phyloP scores from a whole-genome alignment of 1,140 invertebrate genomes.

The Pollicipes pollicipes region DNA sequence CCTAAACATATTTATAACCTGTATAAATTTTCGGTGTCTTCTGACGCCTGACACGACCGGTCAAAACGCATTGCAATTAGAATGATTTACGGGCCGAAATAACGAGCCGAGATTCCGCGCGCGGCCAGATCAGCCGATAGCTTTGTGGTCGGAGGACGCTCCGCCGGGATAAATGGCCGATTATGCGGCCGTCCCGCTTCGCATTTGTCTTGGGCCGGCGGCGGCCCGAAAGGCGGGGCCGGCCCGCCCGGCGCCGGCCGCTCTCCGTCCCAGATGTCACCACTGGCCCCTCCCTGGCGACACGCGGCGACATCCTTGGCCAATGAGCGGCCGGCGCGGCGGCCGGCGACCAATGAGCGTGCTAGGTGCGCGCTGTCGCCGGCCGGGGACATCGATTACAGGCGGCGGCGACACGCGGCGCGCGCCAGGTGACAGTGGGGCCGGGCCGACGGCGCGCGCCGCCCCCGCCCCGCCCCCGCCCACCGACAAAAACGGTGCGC shows the following conservation, averaged over 20 bases:
- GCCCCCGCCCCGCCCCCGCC: no score
- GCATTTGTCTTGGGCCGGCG: neutral
- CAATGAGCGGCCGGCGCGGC: neutral
- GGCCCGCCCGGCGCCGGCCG: no score
- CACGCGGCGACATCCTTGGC: neutral
- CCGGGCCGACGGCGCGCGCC: no score
- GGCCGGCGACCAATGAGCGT: neutral
- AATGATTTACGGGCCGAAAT: neutral
- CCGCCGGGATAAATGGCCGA: neutral
- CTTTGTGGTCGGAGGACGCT: neutral
- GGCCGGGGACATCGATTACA: neutral
- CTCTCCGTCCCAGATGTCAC: no score
- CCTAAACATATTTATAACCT: neutral
- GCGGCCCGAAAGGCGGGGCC: no score
- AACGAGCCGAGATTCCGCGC: neutral
- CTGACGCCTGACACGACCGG: neutral
- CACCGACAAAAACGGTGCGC: no score
- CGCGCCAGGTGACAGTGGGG: constrained; percentile 1
- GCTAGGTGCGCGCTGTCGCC: constrained; percentile 1
- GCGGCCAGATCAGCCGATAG: neutral
- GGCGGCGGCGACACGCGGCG: neutral
- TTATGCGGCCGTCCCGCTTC: neutral
- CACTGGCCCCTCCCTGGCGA: neutral
- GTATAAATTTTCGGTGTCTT: constrained; percentile 1
- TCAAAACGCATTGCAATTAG: constrained; percentile 1